Evolutionary conservation across 1,140 invertebrate species (phyloP).

Genomic region (Goniozus legneri): DNA sequence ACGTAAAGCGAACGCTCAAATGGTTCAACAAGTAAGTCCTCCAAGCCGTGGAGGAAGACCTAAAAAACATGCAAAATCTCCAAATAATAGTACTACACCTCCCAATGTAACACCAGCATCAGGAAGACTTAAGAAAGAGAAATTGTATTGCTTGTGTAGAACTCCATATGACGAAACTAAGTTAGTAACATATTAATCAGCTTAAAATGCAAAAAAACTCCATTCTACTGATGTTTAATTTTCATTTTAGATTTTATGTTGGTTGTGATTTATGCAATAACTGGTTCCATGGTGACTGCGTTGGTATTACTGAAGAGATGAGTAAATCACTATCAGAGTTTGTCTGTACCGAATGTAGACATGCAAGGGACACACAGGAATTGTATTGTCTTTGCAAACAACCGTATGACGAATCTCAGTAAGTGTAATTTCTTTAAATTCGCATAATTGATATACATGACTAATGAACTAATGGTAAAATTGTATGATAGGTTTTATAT

Average conservation of each 20-base stretch:
- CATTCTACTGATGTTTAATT: not conserved
- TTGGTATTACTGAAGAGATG: constrained; percentile 90
- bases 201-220: no score
- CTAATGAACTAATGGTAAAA: constrained; percentile 1
- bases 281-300: constrained; percentile 98
- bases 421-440: constrained; percentile 46
- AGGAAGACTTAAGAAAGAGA: constrained; percentile 67
- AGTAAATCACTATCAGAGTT: constrained; percentile 88
- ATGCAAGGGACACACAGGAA: constrained; percentile 83
- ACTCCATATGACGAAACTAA: constrained; percentile 93
- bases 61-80: constrained; percentile 40
- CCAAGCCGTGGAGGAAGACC: constrained; percentile 40
- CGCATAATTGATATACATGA: not conserved
- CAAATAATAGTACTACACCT: constrained; percentile 32
- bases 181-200: no score
- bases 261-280: constrained; percentile 96
- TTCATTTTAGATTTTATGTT: constrained; percentile 81
- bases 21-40: constrained; percentile 51
- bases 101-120: constrained; percentile 27
- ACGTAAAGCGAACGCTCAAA: constrained; percentile 56
- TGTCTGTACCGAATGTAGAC: constrained; percentile 83
- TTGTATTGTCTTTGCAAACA: constrained; percentile 94
- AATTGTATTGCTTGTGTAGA: constrained; percentile 89
- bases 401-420: constrained; percentile 97
- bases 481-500: constrained; percentile 78